Evolutionary conservation across 2,797 vertebrate genomes (phyloP), one percentile per base, ranked within the genome.

Genomic region (Cygnus olor): DNA sequence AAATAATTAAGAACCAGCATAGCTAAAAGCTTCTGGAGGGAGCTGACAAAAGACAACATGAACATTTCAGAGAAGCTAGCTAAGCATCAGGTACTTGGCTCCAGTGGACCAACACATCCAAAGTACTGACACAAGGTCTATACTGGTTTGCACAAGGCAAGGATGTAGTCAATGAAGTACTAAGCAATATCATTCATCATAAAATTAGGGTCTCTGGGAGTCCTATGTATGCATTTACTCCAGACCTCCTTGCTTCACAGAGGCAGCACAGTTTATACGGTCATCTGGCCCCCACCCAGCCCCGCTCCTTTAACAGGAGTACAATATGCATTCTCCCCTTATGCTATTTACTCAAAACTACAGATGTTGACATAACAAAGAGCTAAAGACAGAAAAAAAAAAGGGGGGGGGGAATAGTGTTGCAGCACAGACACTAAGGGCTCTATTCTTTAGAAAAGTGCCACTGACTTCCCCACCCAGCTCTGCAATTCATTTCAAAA

Each of bases 291-390:
- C 36, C 21, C 2, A 3, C 60, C 78, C 77, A 69, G 85, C 94
- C 87, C 65, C 91, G 60, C 94, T 92, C 95, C 95, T 93, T 68
- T 34, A 57, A 61, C 40, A 21, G 80, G 89, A 89, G 88, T 25
- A 79, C 89, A 97, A 94, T 93, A 94, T 78, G 90, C 38, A 42
- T 97, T 95, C 90, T 95, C 96, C 88, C 90, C 92, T 53, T 49
- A 56, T 8, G 76, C 95, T 95, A 90, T 97, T 97, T 96, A 85
- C 93, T 96, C 74, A n/a, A 90, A 83, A 89, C 81, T 96, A 91
- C 94, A 97, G 97, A 98, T 97, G 95, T 95, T 97, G 96, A 87
- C 85, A 42, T 56, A 97, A 98, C 96, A 97, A 95, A 97, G 94
- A 92, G 81, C 95, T 83, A 96, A 97, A 97, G 96, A 96, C 87